These are phyloP conservation scores for Lethenteron camtschaticum DNA, from an alignment of 2,113 vertebrate species.

Conservation along the genomic window DNA sequence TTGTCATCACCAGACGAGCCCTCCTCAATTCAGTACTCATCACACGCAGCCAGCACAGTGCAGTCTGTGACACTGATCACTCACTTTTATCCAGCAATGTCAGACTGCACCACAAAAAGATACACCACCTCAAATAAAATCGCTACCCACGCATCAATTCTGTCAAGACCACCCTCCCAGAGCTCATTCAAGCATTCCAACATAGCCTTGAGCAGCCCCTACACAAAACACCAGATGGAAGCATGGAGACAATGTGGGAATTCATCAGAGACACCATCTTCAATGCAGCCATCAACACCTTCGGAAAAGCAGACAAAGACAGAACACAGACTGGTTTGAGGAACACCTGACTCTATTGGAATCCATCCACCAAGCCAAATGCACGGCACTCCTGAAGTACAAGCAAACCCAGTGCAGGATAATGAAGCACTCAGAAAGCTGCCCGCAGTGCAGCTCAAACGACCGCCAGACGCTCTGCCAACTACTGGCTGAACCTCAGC, in stretches of 20 bases:
- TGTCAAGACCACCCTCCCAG: background rate
- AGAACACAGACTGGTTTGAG: background rate
- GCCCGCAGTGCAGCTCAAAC: background rate
- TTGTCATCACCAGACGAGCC: background rate
- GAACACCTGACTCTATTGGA: background rate
- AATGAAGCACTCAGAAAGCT: background rate
- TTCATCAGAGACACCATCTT: background rate
- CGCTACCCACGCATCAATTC: background rate
- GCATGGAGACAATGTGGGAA: background rate
- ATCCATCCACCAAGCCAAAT: background rate
- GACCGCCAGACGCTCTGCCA: background rate
- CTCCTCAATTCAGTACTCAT: background rate
- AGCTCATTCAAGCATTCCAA: background rate
- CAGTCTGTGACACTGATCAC: background rate
- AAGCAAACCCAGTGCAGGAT: background rate
- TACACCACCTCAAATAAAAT: background rate
- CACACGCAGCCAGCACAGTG: background rate
- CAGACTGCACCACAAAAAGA: background rate
- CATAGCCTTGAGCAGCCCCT: background rate
- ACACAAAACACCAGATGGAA: background rate
- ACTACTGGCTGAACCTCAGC: background rate
- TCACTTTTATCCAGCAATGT: background rate
- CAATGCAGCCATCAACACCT: background rate
- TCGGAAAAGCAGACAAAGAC: background rate
- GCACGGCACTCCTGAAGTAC: background rate